These are phyloP conservation scores for Alethe castanea DNA, from an alignment of 2,113 vertebrate species.

Conservation along the genomic window DNA sequence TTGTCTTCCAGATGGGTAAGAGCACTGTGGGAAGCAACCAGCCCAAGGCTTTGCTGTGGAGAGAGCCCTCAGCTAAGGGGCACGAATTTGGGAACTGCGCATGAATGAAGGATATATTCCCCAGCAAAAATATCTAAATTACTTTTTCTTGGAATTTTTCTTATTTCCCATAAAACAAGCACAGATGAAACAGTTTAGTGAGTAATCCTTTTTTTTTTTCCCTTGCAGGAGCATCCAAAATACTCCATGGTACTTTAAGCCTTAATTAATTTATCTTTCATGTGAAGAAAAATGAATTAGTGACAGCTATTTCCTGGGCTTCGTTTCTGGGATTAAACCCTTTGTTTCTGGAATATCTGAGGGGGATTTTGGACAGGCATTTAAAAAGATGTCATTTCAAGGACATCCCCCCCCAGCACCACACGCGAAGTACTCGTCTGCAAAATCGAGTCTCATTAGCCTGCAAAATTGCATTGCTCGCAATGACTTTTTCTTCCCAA, in stretches of 20 bases:
- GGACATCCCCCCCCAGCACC: constrained; percentile 47
- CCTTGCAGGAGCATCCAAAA: neutral
- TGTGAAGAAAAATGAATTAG: constrained; percentile 59
- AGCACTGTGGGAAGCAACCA: neutral
- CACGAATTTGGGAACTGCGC: neutral
- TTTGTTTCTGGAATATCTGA: constrained; percentile 38
- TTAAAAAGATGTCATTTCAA: constrained; percentile 73
- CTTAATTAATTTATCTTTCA: constrained; percentile 45
- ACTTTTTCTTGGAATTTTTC: neutral
- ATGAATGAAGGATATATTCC: neutral
- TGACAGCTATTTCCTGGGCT: constrained; percentile 36
- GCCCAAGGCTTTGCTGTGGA: neutral
- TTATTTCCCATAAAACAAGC: neutral
- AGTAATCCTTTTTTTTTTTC: neutral
- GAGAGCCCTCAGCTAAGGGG: neutral
- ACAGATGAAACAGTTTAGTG: neutral
- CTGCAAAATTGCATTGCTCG: constrained; percentile 59
- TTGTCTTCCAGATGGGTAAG: neutral
- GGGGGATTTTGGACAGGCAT: constrained; percentile 33
- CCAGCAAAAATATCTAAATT: neutral
- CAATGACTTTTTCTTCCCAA: constrained; percentile 57
- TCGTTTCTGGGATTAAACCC: constrained; percentile 56
- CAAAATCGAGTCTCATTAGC: constrained; percentile 65
- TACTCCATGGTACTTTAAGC: constrained; percentile 8
- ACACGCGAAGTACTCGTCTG: constrained; percentile 52